phyloP scores from a whole-genome alignment of 2,113 vertebrate genomes.

The Carollia perspicillata region DNA sequence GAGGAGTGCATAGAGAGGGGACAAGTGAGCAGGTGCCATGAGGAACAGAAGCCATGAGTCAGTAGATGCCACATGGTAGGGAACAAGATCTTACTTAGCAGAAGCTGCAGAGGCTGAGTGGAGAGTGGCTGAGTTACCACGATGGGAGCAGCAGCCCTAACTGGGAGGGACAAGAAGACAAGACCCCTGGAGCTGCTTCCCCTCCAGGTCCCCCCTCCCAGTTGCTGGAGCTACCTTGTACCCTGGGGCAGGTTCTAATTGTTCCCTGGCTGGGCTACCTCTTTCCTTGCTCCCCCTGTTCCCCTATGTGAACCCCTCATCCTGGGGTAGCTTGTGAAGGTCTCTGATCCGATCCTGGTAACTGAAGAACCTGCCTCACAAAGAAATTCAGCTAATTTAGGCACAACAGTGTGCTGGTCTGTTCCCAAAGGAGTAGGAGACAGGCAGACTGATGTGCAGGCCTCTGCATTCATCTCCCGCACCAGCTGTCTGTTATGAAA shows the following conservation, averaged over 20 bases:
- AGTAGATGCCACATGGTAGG: not conserved
- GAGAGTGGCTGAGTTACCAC: accelerated
- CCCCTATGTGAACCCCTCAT: not conserved
- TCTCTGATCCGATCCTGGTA: not conserved
- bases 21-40: not conserved
- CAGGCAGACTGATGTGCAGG: not conserved
- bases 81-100: accelerated
- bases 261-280: not conserved
- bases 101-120: not conserved
- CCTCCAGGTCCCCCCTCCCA: not conserved
- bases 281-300: not conserved
- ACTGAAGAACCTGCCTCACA: not conserved
- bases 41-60: not conserved
- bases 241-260: not conserved
- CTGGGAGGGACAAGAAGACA: not conserved
- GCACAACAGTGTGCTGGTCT: not conserved
- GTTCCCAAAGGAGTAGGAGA: not conserved
- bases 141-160: accelerated
- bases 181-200: not conserved
- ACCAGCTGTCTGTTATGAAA: not conserved
- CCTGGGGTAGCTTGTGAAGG: not conserved
- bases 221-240: too few relatives aligned
- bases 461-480: not conserved
- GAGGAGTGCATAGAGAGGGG: not conserved
- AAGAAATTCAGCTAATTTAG: not conserved